Evolutionary conservation across 1,140 invertebrate genomes (phyloP).

Genomic region (Drosophila insularis): DNA sequence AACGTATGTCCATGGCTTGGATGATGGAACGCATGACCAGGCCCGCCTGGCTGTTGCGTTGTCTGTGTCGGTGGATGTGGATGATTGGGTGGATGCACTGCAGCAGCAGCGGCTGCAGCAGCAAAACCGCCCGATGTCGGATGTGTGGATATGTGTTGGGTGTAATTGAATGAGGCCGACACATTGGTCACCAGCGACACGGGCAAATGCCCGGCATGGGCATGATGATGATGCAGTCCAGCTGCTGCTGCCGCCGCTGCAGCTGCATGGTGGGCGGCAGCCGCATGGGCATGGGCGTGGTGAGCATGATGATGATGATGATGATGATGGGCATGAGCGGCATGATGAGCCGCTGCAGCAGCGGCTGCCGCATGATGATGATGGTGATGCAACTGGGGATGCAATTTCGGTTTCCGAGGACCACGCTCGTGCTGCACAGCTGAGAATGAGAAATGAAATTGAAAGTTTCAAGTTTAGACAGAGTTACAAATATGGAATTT

Average conservation of each 20-base stretch:
- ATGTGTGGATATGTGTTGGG: slow-evolving; percentile 81
- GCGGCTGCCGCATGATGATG: slow-evolving; percentile 65
- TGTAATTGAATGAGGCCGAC: slow-evolving; percentile 80
- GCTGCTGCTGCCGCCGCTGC: slow-evolving; percentile 62
- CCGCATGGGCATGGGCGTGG: slow-evolving; percentile 67
- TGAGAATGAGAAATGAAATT: slow-evolving; percentile 71
- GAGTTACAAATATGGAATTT: too few species aligned
- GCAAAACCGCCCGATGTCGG: slow-evolving; percentile 41
- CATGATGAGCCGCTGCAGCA: slow-evolving; percentile 69
- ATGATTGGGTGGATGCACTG: slow-evolving; percentile 35
- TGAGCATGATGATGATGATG: slow-evolving; percentile 72
- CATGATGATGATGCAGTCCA: slow-evolving; percentile 68
- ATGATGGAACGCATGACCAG: slow-evolving; percentile 60
- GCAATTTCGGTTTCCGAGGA: slow-evolving; percentile 93
- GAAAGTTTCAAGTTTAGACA: not conserved
- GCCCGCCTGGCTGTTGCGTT: slow-evolving; percentile 42
- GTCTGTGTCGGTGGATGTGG: slow-evolving; percentile 61
- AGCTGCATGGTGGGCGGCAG: slow-evolving; percentile 68
- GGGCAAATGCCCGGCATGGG: slow-evolving; percentile 61
- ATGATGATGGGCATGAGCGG: slow-evolving; percentile 62
- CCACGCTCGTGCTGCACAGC: slow-evolving; percentile 99
- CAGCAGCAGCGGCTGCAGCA: slow-evolving; percentile 19
- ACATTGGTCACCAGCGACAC: slow-evolving; percentile 79
- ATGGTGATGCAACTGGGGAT: slow-evolving; percentile 78
- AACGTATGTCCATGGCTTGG: slow-evolving; percentile 51